These are phyloP conservation scores for Masnerella sp. DNA, from an alignment of 2,888 invertebrate species.

Conservation along the genomic window DNA sequence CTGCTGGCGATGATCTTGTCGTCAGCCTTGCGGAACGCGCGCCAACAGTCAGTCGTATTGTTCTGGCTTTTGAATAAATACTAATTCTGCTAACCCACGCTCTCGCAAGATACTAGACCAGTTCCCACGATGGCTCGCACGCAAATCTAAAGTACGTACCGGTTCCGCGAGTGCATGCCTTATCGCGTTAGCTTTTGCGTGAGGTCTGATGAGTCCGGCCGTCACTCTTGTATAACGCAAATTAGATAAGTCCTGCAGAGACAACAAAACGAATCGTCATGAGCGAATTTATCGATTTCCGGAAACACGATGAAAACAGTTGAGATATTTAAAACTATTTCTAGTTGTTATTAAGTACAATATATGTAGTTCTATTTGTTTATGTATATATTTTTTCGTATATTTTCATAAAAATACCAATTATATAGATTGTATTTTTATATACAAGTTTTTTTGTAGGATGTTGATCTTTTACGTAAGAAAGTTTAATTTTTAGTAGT, in stretches of 20 bases:
- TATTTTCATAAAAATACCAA: no score
- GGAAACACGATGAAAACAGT: constrained; percentile 14
- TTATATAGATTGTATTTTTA: no score
- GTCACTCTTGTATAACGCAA: constrained; percentile 50
- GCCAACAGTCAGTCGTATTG: constrained; percentile 74
- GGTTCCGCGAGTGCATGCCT: constrained; percentile 60
- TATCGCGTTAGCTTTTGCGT: constrained; percentile 60
- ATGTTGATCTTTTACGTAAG: no score
- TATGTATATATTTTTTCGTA: no score
- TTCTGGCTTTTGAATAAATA: constrained; percentile 73
- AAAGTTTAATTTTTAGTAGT: no score
- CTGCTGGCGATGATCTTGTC: constrained; percentile 69
- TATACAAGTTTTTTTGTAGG: no score
- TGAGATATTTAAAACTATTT: not conserved
- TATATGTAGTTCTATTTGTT: no score
- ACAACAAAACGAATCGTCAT: constrained; percentile 21
- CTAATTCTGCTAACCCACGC: constrained; percentile 73
- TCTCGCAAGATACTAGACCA: constrained; percentile 71
- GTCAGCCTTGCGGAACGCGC: constrained; percentile 73
- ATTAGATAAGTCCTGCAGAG: constrained; percentile 40
- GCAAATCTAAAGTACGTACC: constrained; percentile 70
- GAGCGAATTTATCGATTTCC: constrained; percentile 32
- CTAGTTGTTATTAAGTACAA: no score
- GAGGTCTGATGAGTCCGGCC: constrained; percentile 53
- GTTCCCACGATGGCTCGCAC: constrained; percentile 75